Percentiles rank a stretch among this genome's conserved stretches.
Conservation (phyloP, 1,140 invertebrate species). For the Arctopsyche grandis region DNA sequence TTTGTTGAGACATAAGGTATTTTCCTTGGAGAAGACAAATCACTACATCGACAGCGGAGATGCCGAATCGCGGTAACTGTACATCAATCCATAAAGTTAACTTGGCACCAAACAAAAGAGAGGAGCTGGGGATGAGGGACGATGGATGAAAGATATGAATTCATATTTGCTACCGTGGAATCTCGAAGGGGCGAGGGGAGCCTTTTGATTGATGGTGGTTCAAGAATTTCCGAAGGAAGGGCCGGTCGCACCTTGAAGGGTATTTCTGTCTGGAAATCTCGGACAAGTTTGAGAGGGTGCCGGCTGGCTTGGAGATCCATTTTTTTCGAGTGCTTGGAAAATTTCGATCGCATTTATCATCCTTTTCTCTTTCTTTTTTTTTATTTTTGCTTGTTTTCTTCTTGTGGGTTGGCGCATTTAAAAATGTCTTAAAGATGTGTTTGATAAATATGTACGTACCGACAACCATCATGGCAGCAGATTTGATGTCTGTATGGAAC, state of each 20-base stretch:
- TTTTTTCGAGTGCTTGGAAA: background rate
- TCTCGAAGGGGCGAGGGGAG: slow-evolving; percentile 1
- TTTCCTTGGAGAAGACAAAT: slow-evolving; percentile 27
- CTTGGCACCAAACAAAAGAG: slow-evolving; percentile 39
- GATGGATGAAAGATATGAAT: slow-evolving; percentile 36
- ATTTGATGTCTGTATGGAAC: slow-evolving; percentile 74
- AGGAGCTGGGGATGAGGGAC: background rate
- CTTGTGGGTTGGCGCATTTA: background rate
- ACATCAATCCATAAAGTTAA: slow-evolving; percentile 42
- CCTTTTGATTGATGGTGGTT: slow-evolving; percentile 28
- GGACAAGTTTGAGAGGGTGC: slow-evolving; percentile 22
- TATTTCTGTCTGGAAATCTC: background rate
- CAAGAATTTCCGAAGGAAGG: slow-evolving; percentile 17
- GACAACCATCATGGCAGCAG: slow-evolving; percentile 73
- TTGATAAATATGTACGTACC: slow-evolving; percentile 70
- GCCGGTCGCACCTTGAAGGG: background rate
- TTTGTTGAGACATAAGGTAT: slow-evolving; percentile 1
- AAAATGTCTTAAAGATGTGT: background rate
- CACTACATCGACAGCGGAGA: slow-evolving; percentile 26
- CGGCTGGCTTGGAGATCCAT: background rate
- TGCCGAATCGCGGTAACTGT: background rate
- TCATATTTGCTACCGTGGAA: slow-evolving; percentile 29
- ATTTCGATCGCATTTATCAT: slow-evolving; percentile 20
- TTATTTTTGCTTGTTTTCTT: slow-evolving; percentile 6
- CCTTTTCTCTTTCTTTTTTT: background rate